Conservation (phyloP, 2,797 vertebrate genomes). For the Fistularia commersonii region DNA sequence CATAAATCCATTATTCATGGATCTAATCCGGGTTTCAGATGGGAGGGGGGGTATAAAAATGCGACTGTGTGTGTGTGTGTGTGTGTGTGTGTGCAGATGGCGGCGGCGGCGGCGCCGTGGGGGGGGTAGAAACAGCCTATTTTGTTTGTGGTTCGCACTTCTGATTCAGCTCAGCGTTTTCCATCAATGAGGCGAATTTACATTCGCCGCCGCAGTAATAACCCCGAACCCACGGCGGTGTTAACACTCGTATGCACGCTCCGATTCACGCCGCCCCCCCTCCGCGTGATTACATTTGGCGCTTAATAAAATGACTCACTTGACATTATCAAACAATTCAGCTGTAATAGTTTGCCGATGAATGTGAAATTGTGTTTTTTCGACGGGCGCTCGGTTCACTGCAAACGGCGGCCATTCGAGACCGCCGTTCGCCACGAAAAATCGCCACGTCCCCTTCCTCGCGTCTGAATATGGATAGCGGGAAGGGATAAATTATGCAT, state of each 20-base stretch:
- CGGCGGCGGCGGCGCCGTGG: constrained; percentile 60
- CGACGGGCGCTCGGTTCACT: constrained; percentile 60
- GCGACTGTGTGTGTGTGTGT: constrained; percentile 28
- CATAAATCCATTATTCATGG: constrained; percentile 76
- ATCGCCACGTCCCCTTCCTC: background rate
- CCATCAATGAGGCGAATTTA: constrained; percentile 65
- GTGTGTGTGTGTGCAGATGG: constrained; percentile 27
- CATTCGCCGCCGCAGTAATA: constrained; percentile 64
- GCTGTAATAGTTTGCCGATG: constrained; percentile 47
- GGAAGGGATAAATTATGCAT: constrained; percentile 40
- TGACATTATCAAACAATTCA: constrained; percentile 70
- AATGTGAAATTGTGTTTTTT: constrained; percentile 59
- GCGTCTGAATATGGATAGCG: constrained; percentile 16
- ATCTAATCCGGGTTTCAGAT: constrained; percentile 68
- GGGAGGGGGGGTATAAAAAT: constrained; percentile 64
- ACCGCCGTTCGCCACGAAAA: no score
- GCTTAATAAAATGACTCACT: constrained; percentile 68
- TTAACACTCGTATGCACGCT: constrained; percentile 61
- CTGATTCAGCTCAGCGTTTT: constrained; percentile 60
- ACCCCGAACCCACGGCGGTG: constrained; percentile 61
- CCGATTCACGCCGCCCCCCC: constrained; percentile 53
- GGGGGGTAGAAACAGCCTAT: constrained; percentile 57
- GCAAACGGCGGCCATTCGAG: no score
- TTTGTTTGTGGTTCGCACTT: constrained; percentile 70
- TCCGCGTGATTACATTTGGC: constrained; percentile 59